phyloP scores from a whole-genome alignment of 2,113 vertebrate genomes.

The Pampusana beccarii region DNA sequence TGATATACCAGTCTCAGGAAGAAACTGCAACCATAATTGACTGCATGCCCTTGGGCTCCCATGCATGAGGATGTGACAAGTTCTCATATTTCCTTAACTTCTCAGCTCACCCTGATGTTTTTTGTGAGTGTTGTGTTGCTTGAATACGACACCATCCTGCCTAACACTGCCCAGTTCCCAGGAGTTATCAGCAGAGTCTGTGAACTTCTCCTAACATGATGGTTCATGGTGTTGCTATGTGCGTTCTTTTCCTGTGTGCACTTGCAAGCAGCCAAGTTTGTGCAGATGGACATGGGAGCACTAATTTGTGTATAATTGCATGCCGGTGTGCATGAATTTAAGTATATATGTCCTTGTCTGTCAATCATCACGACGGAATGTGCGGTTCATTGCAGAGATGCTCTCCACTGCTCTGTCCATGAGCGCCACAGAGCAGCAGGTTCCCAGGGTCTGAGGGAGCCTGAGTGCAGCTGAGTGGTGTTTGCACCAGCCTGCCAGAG shows the following conservation, averaged over 20 bases:
- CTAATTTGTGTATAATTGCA: neutral
- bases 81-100: neutral
- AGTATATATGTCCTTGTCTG: neutral
- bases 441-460: neutral
- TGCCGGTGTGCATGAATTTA: too few relatives aligned
- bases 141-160: neutral
- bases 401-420: neutral
- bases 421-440: neutral
- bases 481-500: too few relatives aligned
- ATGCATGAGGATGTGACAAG: fast-evolving
- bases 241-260: neutral
- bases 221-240: neutral
- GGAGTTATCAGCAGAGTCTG: neutral
- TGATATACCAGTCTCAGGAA: neutral
- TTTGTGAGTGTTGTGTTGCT: neutral
- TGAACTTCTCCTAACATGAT: neutral
- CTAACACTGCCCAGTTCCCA: neutral
- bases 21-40: neutral
- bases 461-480: neutral
- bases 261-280: neutral
- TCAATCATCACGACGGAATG: neutral
- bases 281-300: neutral
- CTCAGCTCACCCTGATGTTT: neutral
- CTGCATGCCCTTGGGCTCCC: too few relatives aligned
- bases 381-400: neutral